Base-by-base conservation (phyloP, 2,888 invertebrate species). In the Trichogramma dendrolimi region DNA sequence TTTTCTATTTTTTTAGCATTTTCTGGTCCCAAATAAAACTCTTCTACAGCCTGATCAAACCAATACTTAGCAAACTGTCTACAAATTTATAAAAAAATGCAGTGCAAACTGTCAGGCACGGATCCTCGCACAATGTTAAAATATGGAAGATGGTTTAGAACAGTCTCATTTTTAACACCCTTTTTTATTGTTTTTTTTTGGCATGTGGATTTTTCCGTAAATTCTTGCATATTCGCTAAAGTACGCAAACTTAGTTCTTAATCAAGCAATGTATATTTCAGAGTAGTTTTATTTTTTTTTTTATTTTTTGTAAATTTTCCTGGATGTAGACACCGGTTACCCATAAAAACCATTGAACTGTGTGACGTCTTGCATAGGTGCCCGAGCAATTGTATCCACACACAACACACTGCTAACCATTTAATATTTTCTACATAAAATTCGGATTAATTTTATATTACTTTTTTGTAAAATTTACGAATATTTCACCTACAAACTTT, bases 301-400 rank as follows among this genome's bases (percentile, higher is more conserved):
- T n/a, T 39, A 49, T 55, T 50, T 8, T 49, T n/a, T n/a, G n/a
- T n/a, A n/a, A n/a, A 49, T 6, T 49, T 42, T 6, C 55, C 60
- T 6, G 49, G 55, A 27, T 60, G 60, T 38, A 61, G 47, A 27
- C 69, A 70, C 55, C 65, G 60, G 7, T 58, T 61, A 54, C 1
- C 68, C 69, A 53, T 57, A 68, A 6, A 59, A 54, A 1, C 67
- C 68, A 47, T 67, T 67, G n/a, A 58, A 58, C 14, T 58, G 58
- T 27, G 52, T 52, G 27, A 58, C 8, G 11, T 43, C 58, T 27
- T 58, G 55, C 55, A 55, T 55, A 7, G 55, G 48, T 5, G 56
- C 56, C 10, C 56, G 56, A 8, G 50, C 57, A 49, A 64, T 56
- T n/a, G 58, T 61, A 61, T 69, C 66, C 39, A 55, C 67, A 14